Conservation (phyloP, 1,140 invertebrate species). For the Homalodisca vitripennis region DNA sequence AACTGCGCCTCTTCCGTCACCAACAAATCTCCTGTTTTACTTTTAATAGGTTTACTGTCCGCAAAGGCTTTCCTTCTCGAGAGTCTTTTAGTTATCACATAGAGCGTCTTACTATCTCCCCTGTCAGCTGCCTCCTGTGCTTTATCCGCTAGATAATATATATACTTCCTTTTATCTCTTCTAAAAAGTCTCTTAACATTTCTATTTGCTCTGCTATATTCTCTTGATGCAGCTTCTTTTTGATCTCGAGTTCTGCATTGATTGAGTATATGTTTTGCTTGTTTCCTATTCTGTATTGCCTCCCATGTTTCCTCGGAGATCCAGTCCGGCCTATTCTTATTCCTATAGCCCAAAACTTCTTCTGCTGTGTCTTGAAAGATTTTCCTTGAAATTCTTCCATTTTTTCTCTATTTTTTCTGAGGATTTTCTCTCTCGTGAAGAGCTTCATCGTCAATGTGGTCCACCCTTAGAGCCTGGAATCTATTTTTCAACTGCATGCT, state of each 20-base stretch:
- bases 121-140: conserved; percentile 11
- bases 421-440: too few relatives aligned
- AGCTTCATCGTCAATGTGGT: too few relatives aligned
- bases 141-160: conserved; percentile 12
- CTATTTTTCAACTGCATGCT: conserved; percentile 13
- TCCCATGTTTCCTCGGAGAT: conserved; percentile 21
- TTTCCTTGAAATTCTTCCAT: conserved; percentile 12
- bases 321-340: conserved; percentile 18
- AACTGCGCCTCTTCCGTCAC: too few relatives aligned
- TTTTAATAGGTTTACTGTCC: too few relatives aligned
- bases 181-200: conserved; percentile 26
- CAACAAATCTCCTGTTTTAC: too few relatives aligned
- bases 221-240: conserved; percentile 9
- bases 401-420: conserved; percentile 6
- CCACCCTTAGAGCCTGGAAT: not conserved
- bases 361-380: conserved; percentile 4
- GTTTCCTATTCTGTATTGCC: conserved; percentile 7
- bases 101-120: conserved; percentile 26
- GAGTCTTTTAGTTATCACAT: conserved; percentile 23
- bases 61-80: conserved; percentile 24
- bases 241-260: conserved; percentile 2
- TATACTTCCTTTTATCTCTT: conserved; percentile 21
- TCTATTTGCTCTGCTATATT: conserved; percentile 6
- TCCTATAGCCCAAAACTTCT: conserved; percentile 19
- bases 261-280: conserved; percentile 11